Evolutionary conservation across 2,797 vertebrate genomes (phyloP).

Genomic region (Clarias fuscus): DNA sequence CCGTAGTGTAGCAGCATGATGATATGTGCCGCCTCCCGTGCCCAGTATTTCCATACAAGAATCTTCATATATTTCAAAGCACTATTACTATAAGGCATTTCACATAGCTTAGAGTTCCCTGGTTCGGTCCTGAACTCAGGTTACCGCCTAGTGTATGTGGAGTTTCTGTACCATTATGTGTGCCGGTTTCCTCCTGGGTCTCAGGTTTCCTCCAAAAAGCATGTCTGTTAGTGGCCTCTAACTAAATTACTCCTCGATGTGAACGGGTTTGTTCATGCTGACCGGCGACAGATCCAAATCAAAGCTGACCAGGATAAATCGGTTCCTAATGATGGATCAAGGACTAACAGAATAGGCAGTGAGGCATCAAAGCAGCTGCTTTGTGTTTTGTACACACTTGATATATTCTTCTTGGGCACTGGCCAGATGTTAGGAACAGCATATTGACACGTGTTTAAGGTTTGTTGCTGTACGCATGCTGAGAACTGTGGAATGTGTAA

Average conservation of each 20-base stretch:
- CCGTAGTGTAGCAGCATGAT: neutral
- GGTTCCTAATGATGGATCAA: neutral
- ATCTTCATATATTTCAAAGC: neutral
- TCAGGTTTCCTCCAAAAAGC: neutral
- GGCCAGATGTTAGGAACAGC: conserved; percentile 35
- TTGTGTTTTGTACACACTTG: neutral
- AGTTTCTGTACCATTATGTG: neutral
- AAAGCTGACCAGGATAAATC: neutral
- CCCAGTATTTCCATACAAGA: neutral
- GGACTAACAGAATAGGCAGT: neutral
- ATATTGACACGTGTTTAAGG: conserved; percentile 72
- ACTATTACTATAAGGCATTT: neutral
- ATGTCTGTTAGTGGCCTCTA: neutral
- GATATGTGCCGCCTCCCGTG: neutral
- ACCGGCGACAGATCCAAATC: neutral
- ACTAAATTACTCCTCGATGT: neutral
- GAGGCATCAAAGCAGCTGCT: neutral
- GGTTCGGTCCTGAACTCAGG: neutral
- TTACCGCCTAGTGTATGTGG: no score
- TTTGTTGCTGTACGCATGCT: conserved; percentile 67
- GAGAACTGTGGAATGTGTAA: conserved; percentile 65
- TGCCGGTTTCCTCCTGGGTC: neutral
- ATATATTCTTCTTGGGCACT: neutral
- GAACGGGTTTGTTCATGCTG: neutral
- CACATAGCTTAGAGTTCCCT: neutral